Evolutionary conservation across 1,140 invertebrate species (phyloP), one percentile per base, ranked within the genome.

Genomic region (Polypedilum vanderplanki): DNA sequence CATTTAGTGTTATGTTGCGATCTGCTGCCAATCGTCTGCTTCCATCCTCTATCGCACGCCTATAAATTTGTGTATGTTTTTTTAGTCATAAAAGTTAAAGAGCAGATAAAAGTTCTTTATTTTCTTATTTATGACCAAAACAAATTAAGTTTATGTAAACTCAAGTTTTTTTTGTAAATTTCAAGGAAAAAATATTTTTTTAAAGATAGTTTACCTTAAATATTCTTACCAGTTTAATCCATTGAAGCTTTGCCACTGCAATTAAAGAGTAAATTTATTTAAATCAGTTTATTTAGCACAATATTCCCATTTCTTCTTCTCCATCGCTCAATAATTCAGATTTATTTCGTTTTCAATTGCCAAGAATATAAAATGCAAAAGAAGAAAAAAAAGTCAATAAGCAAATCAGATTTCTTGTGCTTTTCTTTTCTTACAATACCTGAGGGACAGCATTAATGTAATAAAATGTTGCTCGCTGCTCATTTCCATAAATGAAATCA

Each of bases 371-470:
- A 33, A 33, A 33, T 33, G 24, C 24, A 5, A 33, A 5, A 33
- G 24, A 1, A n/a, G 46, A 2, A 57, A 57, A 57, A 57, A 8
- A 57, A 57, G n/a, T 57, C 10, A 15, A 15, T 57, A 57, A 57
- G n/a, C 12, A 57, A 57, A 57, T 57, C 46, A 15, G 10, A 57
- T n/a, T 12, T 46, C 41, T 33, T 33, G 2, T 3, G 24, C 5
- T 33, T 57, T 57, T 7, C 5, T 33, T 57, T 57, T 7, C 20
- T 70, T 7, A 70, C 8, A 18, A 18, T 22, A 70, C 75, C 88
- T 88, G 88, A 1, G 88, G 88, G 4, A 85, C 87, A 3, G 83
- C 85, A 78, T 90, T 91, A 9, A 88, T 85, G 79, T 87, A 90
- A 77, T 86, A 86, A 80, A 88, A 90, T 3, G 88, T 88, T n/a